These are phyloP conservation scores for Naja naja DNA, from an alignment of 2,113 vertebrate genomes.

Conservation along the genomic window DNA sequence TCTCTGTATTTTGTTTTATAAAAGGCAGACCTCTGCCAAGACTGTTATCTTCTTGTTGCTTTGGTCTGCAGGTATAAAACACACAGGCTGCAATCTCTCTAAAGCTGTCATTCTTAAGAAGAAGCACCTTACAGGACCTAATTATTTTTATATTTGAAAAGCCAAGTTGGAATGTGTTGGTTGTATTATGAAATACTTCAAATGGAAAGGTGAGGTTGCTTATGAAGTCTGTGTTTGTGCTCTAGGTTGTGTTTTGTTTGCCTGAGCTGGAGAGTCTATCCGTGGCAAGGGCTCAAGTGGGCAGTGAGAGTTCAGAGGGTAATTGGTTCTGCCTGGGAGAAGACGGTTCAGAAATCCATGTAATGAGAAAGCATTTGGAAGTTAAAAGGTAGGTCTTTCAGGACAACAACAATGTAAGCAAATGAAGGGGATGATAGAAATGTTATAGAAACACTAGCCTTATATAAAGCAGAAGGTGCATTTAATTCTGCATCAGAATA, in stretches of 20 bases:
- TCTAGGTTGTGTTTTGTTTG: slow-evolving; percentile 18
- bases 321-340: slow-evolving; percentile 15
- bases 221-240: slow-evolving; percentile 5
- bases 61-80: background rate
- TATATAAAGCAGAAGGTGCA: background rate
- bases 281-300: background rate
- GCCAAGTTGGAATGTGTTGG: background rate
- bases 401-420: background rate
- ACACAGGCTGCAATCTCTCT: background rate
- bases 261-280: background rate
- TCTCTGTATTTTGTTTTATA: background rate
- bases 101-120: slow-evolving; percentile 5
- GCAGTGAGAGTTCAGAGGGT: slow-evolving; percentile 14
- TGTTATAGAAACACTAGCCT: background rate
- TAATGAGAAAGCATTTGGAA: slow-evolving; percentile 14
- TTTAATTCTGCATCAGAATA: background rate
- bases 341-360: slow-evolving; percentile 5
- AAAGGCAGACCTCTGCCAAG: background rate
- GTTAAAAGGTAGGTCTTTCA: background rate
- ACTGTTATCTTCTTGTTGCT: background rate
- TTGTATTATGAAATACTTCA: background rate
- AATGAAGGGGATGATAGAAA: background rate
- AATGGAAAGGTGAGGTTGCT: slow-evolving; percentile 3
- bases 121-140: background rate
- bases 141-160: slow-evolving; percentile 16